A percentile compares a stretch with the other conserved stretches of the same genome.
Evolutionary conservation across 2,797 vertebrate species (phyloP).

Genomic region (Helostoma temminkii): DNA sequence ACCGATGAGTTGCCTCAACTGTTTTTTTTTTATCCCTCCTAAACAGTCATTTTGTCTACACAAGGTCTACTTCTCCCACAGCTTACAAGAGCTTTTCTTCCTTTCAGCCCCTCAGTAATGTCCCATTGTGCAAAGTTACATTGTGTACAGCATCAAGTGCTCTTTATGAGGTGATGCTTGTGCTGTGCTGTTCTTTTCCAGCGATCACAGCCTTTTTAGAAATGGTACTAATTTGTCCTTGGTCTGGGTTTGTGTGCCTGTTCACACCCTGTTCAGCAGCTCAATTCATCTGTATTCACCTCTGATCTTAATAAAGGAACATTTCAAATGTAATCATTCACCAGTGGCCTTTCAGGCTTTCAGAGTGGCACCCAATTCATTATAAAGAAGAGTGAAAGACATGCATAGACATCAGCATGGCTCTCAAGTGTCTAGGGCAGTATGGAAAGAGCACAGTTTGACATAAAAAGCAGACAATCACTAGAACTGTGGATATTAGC

Average conservation of each 20-base stretch:
- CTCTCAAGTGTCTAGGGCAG: neutral
- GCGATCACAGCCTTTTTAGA: neutral
- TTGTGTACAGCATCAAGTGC: constrained; percentile 23
- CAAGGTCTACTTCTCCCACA: constrained; percentile 15
- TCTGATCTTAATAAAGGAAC: constrained; percentile 38
- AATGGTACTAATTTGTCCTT: constrained; percentile 32
- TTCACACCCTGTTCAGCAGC: constrained; percentile 10
- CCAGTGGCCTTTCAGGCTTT: constrained; percentile 35
- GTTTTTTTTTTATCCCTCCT: neutral
- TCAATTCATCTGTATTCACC: constrained; percentile 31
- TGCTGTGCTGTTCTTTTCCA: constrained; percentile 8
- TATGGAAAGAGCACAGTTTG: neutral
- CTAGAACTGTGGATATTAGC: constrained; percentile 6
- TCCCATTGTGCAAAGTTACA: constrained; percentile 25
- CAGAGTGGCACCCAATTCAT: constrained; percentile 8
- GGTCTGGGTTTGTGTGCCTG: constrained; percentile 16
- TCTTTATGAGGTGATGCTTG: constrained; percentile 21
- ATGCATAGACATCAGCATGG: neutral
- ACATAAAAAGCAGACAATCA: constrained; percentile 21
- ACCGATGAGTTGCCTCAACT: neutral
- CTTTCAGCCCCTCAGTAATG: constrained; percentile 22
- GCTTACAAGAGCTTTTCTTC: constrained; percentile 15
- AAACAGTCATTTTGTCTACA: constrained; percentile 18
- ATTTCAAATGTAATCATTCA: constrained; percentile 43
- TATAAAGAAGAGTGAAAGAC: constrained; percentile 21